Conservation (phyloP, 2,888 invertebrate genomes). For the Erpobdella octoculata region DNA sequence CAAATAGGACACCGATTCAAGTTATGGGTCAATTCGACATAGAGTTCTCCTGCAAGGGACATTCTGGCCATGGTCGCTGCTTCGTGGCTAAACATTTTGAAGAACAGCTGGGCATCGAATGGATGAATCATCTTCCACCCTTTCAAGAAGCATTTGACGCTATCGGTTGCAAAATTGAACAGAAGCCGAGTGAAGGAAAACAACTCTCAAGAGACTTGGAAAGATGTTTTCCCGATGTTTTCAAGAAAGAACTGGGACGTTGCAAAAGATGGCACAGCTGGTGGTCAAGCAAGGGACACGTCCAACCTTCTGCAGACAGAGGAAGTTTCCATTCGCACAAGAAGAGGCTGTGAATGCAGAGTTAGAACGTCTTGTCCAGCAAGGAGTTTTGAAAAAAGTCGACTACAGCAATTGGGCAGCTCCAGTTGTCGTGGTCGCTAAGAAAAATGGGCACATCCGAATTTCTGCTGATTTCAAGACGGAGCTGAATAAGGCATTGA, state of each 20-base stretch:
- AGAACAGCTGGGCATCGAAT: background rate
- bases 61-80: background rate
- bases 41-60: background rate
- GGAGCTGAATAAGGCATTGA: too few species aligned
- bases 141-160: background rate
- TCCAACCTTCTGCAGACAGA: background rate
- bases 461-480: too few species aligned
- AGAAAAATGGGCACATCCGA: too few species aligned
- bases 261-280: constrained; percentile 3
- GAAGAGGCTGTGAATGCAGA: background rate
- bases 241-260: background rate
- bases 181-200: constrained; percentile 2
- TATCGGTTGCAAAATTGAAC: background rate
- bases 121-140: constrained; percentile 9
- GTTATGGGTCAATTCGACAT: background rate
- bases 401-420: background rate
- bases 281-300: background rate
- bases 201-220: background rate
- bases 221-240: background rate
- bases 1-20: background rate
- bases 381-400: constrained; percentile 16
- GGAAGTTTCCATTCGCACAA: background rate
- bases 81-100: background rate
- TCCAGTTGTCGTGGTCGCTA: too few species aligned
- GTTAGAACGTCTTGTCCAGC: background rate